Percentiles rank a stretch among this genome's conserved stretches.
phyloP scores from a whole-genome alignment of 1,140 invertebrate species.

The Drosophila tsacasi region DNA sequence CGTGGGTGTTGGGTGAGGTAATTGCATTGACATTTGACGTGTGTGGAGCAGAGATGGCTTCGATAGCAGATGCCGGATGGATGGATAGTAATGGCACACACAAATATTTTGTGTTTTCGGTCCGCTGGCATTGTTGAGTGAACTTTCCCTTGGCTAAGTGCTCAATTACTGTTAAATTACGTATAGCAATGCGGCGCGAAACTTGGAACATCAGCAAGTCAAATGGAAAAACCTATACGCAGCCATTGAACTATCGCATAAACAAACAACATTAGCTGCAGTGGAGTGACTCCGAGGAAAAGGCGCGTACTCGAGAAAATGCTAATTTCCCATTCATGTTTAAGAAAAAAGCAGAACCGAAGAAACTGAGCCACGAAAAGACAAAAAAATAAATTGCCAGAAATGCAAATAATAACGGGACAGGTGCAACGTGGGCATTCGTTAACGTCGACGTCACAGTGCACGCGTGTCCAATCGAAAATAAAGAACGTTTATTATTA shows the following conservation, averaged over 20 bases:
- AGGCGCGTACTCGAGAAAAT: conserved; percentile 38
- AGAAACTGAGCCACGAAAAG: neutral
- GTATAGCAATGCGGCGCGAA: conserved; percentile 45
- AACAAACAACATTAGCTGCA: conserved; percentile 21
- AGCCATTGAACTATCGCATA: conserved; percentile 43
- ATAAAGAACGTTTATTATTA: conserved; percentile 9
- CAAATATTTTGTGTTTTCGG: neutral
- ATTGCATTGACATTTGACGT: conserved; percentile 51
- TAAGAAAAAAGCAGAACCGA: neutral
- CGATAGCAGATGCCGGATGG: conserved; percentile 6
- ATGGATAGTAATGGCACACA: conserved; percentile 11
- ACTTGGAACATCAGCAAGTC: conserved; percentile 68
- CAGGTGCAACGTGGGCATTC: conserved; percentile 62
- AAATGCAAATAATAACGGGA: conserved; percentile 41
- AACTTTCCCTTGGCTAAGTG: conserved; percentile 58
- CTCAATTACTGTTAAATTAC: conserved; percentile 65
- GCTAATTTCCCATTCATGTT: conserved; percentile 61
- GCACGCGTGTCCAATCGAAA: conserved; percentile 53
- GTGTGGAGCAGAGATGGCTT: conserved; percentile 4
- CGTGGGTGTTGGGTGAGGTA: conserved; percentile 23
- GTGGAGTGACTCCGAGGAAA: conserved; percentile 15
- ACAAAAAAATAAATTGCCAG: neutral
- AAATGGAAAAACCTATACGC: conserved; percentile 50
- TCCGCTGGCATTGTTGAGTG: conserved; percentile 26
- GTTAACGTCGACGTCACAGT: conserved; percentile 22